Base-by-base conservation (phyloP, 2,888 invertebrate species). In the Hecatera dysodea region DNA sequence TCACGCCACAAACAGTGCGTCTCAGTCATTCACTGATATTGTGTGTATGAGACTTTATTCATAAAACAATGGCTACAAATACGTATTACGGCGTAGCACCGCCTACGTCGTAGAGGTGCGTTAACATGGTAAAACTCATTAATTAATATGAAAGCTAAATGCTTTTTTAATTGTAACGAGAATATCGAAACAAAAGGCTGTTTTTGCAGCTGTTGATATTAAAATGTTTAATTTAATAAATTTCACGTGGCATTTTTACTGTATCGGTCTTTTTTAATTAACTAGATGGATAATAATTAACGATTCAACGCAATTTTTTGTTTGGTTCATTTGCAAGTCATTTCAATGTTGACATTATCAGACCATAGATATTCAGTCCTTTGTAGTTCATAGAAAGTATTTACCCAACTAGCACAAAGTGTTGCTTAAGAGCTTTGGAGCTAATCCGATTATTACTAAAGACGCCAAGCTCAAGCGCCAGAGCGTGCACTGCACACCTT, bases 241-340 rank as follows among this genome's bases (percentile, higher is more conserved):
- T 55, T 68, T 68, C 52, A 48, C 22, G 15, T 19, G 46, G 44
- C 22, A 48, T 59, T 67, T 36, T 24, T 8, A 15, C 24, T 67
- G 17, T 42, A 15, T 6, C n/a, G n/a, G 29, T 11, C 17, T 50
- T 72, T 73, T 72, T 76, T 36, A 46, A 75, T 76, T 67, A 67
- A 57, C 42, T 75, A 42, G 8, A 59, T 17, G 17, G 7, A 22
- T 17, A 52, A 7, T 19, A 33, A 52, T 44, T n/a, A 50, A 48
- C 4, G 15, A 8, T 50, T 36, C 22, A 15, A 9, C 27, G n/a
- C 33, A 52, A 46, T 24, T 55, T 48, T 19, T n/a, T 72, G 22
- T 9, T 24, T 22, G 0, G 12, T 44, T 27, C 7, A 24, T 48
- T 75, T 22, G 4, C 22, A 65, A 22, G 15, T 44, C 22, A 46